phyloP scores from a whole-genome alignment of 1,140 invertebrate species.

The Drosophila triauraria region DNA sequence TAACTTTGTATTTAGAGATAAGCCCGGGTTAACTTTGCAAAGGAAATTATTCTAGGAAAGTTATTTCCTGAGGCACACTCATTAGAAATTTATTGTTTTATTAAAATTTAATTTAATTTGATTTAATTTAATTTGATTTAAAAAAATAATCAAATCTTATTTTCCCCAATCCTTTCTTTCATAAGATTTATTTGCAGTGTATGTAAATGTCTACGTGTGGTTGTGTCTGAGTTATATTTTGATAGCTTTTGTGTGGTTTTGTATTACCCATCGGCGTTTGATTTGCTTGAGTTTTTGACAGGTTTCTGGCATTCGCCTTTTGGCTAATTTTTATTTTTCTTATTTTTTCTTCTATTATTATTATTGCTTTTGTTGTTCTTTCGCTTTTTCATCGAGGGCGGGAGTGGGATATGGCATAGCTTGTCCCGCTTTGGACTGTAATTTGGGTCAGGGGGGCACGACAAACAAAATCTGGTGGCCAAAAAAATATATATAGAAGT shows the following conservation, averaged over 20 bases:
- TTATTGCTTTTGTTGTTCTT: slow-evolving; percentile 18
- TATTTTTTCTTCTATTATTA: slow-evolving; percentile 3
- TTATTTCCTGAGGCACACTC: too few relatives aligned
- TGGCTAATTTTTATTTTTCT: slow-evolving; percentile 51
- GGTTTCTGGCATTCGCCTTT: slow-evolving; percentile 50
- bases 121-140: too few relatives aligned
- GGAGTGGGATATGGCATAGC: slow-evolving; percentile 17
- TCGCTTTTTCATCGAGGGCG: slow-evolving; percentile 22
- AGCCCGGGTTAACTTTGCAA: too few relatives aligned
- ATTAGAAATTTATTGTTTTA: too few relatives aligned
- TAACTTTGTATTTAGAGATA: too few relatives aligned
- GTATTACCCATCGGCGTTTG: slow-evolving; percentile 68
- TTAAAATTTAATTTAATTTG: not conserved
- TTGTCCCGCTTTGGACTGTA: slow-evolving; percentile 27
- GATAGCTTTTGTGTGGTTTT: slow-evolving; percentile 58
- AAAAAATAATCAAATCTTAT: not conserved
- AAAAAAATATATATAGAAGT: slow-evolving; percentile 13
- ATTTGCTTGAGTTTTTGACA: slow-evolving; percentile 70
- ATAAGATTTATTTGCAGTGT: not conserved
- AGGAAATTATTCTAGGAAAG: too few relatives aligned
- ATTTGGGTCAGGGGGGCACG: slow-evolving; percentile 37
- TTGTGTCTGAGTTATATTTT: slow-evolving; percentile 42
- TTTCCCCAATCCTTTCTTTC: too few relatives aligned
- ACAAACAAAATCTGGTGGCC: slow-evolving; percentile 32
- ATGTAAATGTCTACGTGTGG: slow-evolving; percentile 13